phyloP scores from a whole-genome alignment of 2,888 invertebrate species.

The Lottia scabra region DNA sequence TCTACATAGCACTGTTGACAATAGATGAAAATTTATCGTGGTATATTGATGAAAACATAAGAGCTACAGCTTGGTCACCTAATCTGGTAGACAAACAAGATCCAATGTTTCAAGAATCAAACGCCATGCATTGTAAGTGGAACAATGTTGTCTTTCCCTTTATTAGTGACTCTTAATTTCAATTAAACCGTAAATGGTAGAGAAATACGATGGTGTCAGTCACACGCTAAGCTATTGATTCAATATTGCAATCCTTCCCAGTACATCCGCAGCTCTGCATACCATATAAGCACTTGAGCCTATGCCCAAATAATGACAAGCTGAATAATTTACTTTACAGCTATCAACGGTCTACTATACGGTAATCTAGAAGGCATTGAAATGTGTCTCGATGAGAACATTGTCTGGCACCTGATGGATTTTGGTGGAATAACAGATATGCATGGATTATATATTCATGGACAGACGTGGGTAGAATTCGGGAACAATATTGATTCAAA shows the following conservation, averaged over 20 bases:
- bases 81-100: conserved; percentile 19
- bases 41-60: conserved; percentile 34
- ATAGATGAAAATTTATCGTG: conserved; percentile 33
- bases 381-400: conserved; percentile 44
- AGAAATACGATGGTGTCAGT: no score
- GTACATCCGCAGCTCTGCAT: no score
- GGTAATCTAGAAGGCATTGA: conserved; percentile 45
- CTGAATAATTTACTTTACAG: conserved; percentile 22
- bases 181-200: no score
- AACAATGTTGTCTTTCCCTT: no score
- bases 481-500: conserved; percentile 32
- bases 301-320: no score
- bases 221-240: no score
- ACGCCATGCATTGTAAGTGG: conserved; percentile 6
- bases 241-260: no score
- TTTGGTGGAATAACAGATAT: conserved; percentile 38
- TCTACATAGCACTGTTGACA: conserved; percentile 25
- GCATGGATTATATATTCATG: conserved; percentile 39
- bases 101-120: conserved; percentile 21
- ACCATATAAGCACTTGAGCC: no score
- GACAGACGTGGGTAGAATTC: conserved; percentile 34
- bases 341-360: conserved; percentile 46
- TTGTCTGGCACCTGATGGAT: conserved; percentile 40
- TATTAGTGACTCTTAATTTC: no score
- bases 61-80: conserved; percentile 4